Evolutionary conservation across 2,888 invertebrate genomes (phyloP).

Genomic region (Platerodrilus igneus): DNA sequence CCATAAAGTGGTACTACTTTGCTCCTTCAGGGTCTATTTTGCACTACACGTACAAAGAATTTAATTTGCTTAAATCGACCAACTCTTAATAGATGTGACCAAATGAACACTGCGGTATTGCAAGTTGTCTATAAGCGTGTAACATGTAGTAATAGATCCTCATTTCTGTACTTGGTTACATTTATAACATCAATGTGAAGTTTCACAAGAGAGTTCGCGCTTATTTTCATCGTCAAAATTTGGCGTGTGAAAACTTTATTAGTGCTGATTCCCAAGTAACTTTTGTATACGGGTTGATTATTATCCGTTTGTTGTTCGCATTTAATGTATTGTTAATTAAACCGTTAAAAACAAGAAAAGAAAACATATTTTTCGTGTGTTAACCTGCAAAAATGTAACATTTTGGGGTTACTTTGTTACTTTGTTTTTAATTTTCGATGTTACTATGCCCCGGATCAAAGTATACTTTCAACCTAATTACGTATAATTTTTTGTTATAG

Average conservation of each 20-base stretch:
- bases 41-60: neutral
- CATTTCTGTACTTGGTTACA: no score
- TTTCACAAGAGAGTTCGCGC: no score
- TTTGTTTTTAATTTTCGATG: neutral
- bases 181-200: no score
- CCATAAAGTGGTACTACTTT: slow-evolving; percentile 6
- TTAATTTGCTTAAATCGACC: neutral
- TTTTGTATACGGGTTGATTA: no score
- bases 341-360: no score
- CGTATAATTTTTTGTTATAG: neutral
- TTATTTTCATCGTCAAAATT: no score
- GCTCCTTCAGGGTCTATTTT: neutral
- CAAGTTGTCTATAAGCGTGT: neutral
- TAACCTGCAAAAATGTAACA: neutral
- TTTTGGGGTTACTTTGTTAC: slow-evolving; percentile 6
- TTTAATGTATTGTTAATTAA: no score
- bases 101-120: neutral
- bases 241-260: no score
- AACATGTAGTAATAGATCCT: no score
- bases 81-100: neutral
- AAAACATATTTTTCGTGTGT: neutral
- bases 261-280: no score
- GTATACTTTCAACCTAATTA: neutral
- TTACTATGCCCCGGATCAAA: neutral
- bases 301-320: no score